Evolutionary conservation across 2,797 vertebrate species (phyloP).

Genomic region (Onychomys torridus): DNA sequence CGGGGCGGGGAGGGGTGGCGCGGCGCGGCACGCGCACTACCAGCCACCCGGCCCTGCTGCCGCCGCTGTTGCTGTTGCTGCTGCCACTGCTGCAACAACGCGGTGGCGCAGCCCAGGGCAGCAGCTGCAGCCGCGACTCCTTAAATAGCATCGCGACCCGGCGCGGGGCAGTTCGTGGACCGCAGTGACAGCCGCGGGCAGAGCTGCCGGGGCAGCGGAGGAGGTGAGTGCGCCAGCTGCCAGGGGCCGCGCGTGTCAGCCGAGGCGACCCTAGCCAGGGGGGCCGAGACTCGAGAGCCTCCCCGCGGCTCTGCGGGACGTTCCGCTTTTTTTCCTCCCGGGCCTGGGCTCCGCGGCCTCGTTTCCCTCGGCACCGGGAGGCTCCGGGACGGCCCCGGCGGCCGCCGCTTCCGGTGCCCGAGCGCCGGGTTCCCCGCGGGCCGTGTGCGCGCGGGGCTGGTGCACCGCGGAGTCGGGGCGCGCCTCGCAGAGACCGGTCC

Average conservation of each 20-base stretch:
- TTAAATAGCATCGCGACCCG: conserved; percentile 78
- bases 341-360: conserved; percentile 40
- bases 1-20: not conserved
- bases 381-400: conserved; percentile 3
- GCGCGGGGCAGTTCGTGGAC: not conserved
- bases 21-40: conserved; percentile 12
- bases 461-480: conserved; percentile 6
- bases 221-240: conserved; percentile 75
- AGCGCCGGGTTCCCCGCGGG: not conserved
- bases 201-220: conserved; percentile 29
- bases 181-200: conserved; percentile 67
- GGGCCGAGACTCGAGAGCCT: not conserved
- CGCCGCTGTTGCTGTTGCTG: too few species aligned
- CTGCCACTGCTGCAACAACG: not conserved
- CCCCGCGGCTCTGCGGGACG: not conserved
- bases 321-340: conserved; percentile 34
- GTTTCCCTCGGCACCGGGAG: not conserved
- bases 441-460: conserved; percentile 22
- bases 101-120: conserved; percentile 61
- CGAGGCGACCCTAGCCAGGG: not conserved
- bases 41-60: not conserved
- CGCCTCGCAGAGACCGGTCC: not conserved
- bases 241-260: not conserved
- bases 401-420: conserved; percentile 15
- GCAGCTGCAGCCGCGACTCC: conserved; percentile 40